phyloP scores from a whole-genome alignment of 2,797 vertebrate species.

The Alfaro cultratus region DNA sequence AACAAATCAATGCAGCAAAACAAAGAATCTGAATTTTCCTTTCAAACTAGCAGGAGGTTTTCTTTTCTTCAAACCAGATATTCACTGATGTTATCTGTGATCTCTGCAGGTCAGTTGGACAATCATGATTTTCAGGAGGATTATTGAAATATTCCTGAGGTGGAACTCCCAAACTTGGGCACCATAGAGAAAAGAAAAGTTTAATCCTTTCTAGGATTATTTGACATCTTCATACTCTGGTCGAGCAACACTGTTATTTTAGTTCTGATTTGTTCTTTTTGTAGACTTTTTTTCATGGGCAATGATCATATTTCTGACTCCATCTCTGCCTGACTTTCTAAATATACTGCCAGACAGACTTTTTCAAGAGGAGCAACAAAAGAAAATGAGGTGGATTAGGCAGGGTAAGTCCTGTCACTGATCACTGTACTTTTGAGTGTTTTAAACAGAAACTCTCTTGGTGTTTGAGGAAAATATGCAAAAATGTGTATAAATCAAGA shows the following conservation, averaged over 20 bases:
- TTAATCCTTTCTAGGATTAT: not conserved
- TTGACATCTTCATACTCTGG: too few species aligned
- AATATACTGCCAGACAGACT: too few species aligned
- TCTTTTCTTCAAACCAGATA: not conserved
- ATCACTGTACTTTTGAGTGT: not conserved
- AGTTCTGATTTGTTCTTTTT: too few species aligned
- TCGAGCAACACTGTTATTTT: too few species aligned
- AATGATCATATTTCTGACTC: too few species aligned
- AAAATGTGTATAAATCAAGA: not conserved
- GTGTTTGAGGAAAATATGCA: not conserved
- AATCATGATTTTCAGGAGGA: not conserved
- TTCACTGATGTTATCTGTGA: not conserved
- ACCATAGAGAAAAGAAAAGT: not conserved
- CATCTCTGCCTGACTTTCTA: too few species aligned
- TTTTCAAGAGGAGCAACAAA: too few species aligned
- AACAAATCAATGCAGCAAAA: not conserved
- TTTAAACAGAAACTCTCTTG: not conserved
- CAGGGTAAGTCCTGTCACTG: not conserved
- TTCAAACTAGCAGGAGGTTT: not conserved
- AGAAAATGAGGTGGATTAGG: too few species aligned
- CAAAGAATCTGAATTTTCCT: not conserved
- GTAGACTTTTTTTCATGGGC: too few species aligned
- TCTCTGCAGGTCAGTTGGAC: not conserved
- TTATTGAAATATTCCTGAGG: not conserved
- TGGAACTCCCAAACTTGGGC: not conserved